Conservation (phyloP, 2,888 invertebrate genomes). For the Hypsopygia costalis region DNA sequence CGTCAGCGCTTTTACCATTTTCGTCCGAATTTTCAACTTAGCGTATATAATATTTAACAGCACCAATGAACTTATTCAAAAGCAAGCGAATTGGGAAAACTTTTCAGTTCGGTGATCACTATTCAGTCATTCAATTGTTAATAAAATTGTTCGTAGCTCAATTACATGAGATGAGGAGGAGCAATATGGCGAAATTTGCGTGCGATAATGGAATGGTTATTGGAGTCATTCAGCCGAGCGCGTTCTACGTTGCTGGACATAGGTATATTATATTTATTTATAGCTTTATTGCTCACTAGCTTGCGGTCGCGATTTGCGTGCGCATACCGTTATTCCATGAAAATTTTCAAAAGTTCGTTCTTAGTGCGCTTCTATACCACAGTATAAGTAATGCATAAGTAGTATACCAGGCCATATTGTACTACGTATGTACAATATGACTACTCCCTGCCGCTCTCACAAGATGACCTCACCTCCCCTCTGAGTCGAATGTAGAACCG, state of each 20-base stretch:
- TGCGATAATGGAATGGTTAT: conserved; percentile 62
- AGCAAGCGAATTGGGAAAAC: conserved; percentile 20
- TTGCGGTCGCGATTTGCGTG: too few relatives aligned
- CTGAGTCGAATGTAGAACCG: too few relatives aligned
- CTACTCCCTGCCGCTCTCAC: too few relatives aligned
- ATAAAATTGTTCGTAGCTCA: conserved; percentile 36
- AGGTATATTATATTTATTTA: too few relatives aligned
- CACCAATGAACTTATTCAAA: conserved; percentile 18
- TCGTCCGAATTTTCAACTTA: background rate
- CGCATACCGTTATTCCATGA: too few relatives aligned
- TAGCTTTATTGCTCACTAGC: too few relatives aligned
- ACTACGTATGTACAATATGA: too few relatives aligned
- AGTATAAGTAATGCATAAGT: too few relatives aligned
- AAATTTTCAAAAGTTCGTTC: too few relatives aligned
- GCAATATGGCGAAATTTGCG: conserved; percentile 54
- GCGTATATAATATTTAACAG: conserved; percentile 5
- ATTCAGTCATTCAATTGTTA: conserved; percentile 13
- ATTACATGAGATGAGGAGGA: conserved; percentile 52
- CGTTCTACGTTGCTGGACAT: conserved; percentile 42
- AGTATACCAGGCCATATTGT: too few relatives aligned
- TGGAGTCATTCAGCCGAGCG: conserved; percentile 53
- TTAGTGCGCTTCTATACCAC: too few relatives aligned
- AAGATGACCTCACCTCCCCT: too few relatives aligned
- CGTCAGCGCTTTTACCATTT: background rate
- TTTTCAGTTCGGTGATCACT: conserved; percentile 17